These are phyloP conservation scores for Oxyscelio sp. DNA, from an alignment of 2,888 invertebrate genomes.

Conservation along the genomic window DNA sequence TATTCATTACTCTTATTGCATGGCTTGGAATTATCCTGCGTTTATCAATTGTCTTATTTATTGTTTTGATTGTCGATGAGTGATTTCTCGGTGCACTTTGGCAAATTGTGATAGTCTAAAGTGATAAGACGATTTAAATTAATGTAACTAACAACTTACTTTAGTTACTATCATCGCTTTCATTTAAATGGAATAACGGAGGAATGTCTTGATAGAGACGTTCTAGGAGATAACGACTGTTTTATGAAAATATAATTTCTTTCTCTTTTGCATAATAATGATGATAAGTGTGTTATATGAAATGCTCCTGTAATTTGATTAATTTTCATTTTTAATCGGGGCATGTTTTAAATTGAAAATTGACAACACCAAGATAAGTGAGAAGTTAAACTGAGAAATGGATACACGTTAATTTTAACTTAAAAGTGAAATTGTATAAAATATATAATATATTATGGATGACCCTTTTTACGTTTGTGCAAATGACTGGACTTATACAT, in stretches of 20 bases:
- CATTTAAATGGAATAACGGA: too few relatives aligned
- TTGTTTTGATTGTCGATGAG: slow-evolving; percentile 39
- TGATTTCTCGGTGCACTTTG: slow-evolving; percentile 55
- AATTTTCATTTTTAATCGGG: neutral
- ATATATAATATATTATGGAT: too few relatives aligned
- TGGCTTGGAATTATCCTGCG: neutral
- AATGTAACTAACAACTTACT: neutral
- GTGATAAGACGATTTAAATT: neutral
- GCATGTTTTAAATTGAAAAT: neutral
- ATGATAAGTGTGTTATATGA: neutral
- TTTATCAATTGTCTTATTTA: slow-evolving; percentile 49
- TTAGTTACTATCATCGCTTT: neutral
- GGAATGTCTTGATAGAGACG: neutral
- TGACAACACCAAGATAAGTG: neutral
- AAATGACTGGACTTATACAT: too few relatives aligned
- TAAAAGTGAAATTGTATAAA: too few relatives aligned
- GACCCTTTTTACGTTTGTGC: too few relatives aligned
- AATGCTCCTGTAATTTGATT: neutral
- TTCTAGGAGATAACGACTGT: too few relatives aligned
- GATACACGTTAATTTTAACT: neutral
- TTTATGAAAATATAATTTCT: neutral
- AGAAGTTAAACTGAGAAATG: neutral
- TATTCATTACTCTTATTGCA: slow-evolving; percentile 21
- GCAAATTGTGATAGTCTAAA: slow-evolving; percentile 57
- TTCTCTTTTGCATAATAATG: neutral